A percentile compares a stretch with the other conserved stretches of the same genome.
Evolutionary conservation across 2,888 invertebrate species (phyloP).

Genomic region (Drosophila monieri): DNA sequence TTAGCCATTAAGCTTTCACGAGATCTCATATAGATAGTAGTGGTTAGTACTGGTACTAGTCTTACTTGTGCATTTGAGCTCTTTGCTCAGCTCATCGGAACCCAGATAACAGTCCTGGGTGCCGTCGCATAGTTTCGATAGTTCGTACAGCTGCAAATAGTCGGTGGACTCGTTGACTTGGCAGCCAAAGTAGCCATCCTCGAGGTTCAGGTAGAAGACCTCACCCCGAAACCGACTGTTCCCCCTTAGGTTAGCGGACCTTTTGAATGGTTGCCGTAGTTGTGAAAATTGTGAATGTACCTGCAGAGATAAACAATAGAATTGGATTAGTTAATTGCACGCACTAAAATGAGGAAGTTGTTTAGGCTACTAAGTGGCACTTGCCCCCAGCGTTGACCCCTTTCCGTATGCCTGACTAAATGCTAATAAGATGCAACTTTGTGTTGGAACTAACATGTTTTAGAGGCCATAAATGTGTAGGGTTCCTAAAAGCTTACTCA

Average conservation of each 20-base stretch:
- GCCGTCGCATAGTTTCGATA: constrained; percentile 97
- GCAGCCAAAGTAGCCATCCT: constrained; percentile 98
- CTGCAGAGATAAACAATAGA: constrained; percentile 58
- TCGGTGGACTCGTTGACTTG: constrained; percentile 98
- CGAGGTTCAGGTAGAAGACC: constrained; percentile 97
- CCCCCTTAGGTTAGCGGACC: constrained; percentile 75
- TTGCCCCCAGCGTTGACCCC: background rate
- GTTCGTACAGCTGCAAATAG: constrained; percentile 96
- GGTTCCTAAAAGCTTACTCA: background rate
- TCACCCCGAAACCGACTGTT: constrained; percentile 90
- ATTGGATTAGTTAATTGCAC: constrained; percentile 19
- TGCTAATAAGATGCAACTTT: constrained; percentile 6
- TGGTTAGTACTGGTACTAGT: background rate
- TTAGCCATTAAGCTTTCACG: constrained; percentile 21
- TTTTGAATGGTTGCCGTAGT: constrained; percentile 87
- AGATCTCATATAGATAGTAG: constrained; percentile 80
- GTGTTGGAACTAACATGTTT: background rate
- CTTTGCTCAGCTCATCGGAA: constrained; percentile 94
- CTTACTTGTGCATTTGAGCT: constrained; percentile 96
- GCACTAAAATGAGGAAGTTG: constrained; percentile 20
- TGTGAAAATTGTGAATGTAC: constrained; percentile 86
- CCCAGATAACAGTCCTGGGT: constrained; percentile 95
- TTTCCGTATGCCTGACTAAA: background rate
- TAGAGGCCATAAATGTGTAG: background rate
- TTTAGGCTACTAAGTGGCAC: background rate